A percentile compares a stretch with the other conserved stretches of the same genome.
Evolutionary conservation across 1,140 invertebrate species (phyloP).

Genomic region (Lepidurus packardi): DNA sequence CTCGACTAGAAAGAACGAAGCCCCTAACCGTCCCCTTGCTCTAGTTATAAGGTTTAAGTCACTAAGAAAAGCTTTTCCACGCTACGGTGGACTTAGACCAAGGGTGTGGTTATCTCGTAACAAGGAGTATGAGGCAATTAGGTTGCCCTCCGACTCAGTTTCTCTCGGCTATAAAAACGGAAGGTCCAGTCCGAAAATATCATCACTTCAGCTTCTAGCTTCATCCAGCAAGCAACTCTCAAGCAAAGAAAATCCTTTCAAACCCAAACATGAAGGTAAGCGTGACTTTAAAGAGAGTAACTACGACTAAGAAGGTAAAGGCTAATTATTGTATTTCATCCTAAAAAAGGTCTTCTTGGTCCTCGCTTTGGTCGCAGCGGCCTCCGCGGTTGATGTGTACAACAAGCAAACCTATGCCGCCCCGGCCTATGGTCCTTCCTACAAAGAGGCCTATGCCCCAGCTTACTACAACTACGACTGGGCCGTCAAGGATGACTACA

Average conservation of each 20-base stretch:
- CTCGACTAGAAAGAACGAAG: too few species aligned
- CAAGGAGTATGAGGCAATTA: background rate
- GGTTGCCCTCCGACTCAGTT: background rate
- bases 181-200: background rate
- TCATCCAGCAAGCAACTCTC: background rate
- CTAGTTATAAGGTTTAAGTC: too few species aligned
- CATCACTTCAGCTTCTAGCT: background rate
- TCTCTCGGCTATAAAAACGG: background rate
- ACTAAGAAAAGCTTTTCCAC: too few species aligned
- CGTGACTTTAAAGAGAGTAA: background rate
- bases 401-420: background rate
- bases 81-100: too few species aligned
- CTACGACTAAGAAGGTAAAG: background rate
- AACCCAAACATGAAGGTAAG: background rate
- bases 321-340: background rate
- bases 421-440: background rate
- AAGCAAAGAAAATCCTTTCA: background rate
- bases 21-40: too few species aligned
- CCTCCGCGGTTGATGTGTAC: background rate
- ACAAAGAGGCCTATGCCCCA: conserved; percentile 25
- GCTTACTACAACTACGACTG: conserved; percentile 38
- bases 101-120: too few species aligned
- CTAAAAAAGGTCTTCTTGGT: background rate
- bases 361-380: background rate
- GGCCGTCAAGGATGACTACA: conserved; percentile 38